A percentile compares a stretch with the other conserved stretches of the same genome.
Evolutionary conservation across 2,888 invertebrate species (phyloP).

Genomic region (Aphelenchoides bicaudatus): DNA sequence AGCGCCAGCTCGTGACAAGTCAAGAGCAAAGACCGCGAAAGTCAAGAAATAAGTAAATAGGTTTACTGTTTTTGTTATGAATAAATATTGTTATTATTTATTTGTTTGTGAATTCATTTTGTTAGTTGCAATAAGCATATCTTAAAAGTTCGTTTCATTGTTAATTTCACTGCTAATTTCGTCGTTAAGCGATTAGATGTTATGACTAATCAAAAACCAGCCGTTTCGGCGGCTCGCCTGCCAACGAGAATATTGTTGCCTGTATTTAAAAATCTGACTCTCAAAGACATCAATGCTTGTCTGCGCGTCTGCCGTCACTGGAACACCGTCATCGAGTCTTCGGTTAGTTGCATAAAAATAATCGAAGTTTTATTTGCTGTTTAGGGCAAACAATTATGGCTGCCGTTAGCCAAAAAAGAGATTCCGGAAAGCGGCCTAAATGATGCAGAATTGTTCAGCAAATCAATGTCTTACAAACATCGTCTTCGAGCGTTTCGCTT

Average conservation of each 20-base stretch:
- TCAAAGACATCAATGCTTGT: slow-evolving; percentile 78
- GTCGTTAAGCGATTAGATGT: too few relatives aligned
- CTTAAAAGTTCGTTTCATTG: too few relatives aligned
- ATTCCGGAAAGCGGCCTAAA: slow-evolving; percentile 76
- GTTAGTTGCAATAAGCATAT: too few relatives aligned
- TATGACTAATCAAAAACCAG: neutral
- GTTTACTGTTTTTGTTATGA: slow-evolving; percentile 34
- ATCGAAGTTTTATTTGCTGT: slow-evolving; percentile 15
- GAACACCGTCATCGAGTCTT: slow-evolving; percentile 74
- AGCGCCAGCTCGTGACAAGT: slow-evolving; percentile 47
- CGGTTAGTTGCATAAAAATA: slow-evolving; percentile 60
- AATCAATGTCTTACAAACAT: slow-evolving; percentile 83
- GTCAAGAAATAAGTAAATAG: slow-evolving; percentile 50
- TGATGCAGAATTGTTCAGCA: slow-evolving; percentile 83
- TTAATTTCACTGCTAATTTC: too few relatives aligned
- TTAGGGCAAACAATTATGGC: neutral
- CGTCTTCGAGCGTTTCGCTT: slow-evolving; percentile 88
- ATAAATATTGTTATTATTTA: slow-evolving; percentile 18
- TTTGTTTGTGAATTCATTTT: slow-evolving; percentile 29
- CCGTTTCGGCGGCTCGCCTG: slow-evolving; percentile 22
- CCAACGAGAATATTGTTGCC: slow-evolving; percentile 26
- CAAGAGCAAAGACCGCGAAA: slow-evolving; percentile 58
- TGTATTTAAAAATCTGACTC: slow-evolving; percentile 43
- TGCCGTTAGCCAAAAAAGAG: slow-evolving; percentile 19
- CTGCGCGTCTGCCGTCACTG: slow-evolving; percentile 87